These are phyloP conservation scores for Oreotrochilus melanogaster DNA, from an alignment of 2,113 vertebrate genomes.

Conservation along the genomic window DNA sequence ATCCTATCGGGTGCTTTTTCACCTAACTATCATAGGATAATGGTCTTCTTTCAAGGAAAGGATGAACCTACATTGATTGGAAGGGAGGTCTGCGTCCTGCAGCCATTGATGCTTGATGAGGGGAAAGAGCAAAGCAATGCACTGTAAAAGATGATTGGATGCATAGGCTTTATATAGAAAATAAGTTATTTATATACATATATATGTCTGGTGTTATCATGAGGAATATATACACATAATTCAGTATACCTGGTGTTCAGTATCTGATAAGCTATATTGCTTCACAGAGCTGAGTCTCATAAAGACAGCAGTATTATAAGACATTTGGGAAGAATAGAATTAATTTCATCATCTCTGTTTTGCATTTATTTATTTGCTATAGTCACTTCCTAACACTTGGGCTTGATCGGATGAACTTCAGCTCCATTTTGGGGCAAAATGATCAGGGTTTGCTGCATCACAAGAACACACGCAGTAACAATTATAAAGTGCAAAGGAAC, in stretches of 20 bases:
- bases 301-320: not conserved
- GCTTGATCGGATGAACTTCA: not conserved
- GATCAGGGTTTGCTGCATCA: not conserved
- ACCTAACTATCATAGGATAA: constrained; percentile 50
- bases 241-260: not conserved
- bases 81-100: constrained; percentile 1
- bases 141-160: not conserved
- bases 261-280: not conserved
- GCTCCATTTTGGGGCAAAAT: not conserved
- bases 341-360: not conserved
- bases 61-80: not conserved
- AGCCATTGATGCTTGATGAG: not conserved
- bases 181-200: not conserved
- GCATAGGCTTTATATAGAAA: not conserved
- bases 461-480: not conserved
- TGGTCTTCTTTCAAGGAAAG: constrained; percentile 29
- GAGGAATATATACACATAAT: not conserved
- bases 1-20: constrained; percentile 59
- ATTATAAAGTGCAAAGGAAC: not conserved
- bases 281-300: not conserved
- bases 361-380: not conserved
- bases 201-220: not conserved
- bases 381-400: not conserved
- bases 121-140: not conserved
- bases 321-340: not conserved